Conservation (phyloP, 2,888 invertebrate species). For the Vannuccia rotundouncinata region DNA sequence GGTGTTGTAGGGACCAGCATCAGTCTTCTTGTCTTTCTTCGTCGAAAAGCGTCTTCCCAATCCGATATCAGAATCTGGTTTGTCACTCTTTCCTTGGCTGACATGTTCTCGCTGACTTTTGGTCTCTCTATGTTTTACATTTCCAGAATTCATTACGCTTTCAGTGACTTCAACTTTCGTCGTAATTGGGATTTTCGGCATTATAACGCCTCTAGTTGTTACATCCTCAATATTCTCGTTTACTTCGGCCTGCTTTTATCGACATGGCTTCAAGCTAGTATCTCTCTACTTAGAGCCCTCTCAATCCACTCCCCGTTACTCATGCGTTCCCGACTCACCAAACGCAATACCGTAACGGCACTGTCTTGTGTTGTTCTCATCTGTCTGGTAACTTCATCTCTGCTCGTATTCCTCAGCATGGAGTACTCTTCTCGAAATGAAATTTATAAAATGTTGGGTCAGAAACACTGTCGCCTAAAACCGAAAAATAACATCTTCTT, state of each 20-base stretch:
- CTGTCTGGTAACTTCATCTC: neutral
- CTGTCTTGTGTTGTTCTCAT: neutral
- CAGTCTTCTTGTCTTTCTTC: slow-evolving; percentile 32
- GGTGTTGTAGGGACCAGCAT: slow-evolving; percentile 36
- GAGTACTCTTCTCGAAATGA: neutral
- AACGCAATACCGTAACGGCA: neutral
- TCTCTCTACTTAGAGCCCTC: slow-evolving; percentile 30
- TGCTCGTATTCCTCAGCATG: slow-evolving; percentile 2
- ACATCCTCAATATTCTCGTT: slow-evolving; percentile 34
- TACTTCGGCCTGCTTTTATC: slow-evolving; percentile 37
- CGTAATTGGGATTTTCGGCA: slow-evolving; percentile 18
- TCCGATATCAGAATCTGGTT: slow-evolving; percentile 37
- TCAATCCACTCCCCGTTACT: slow-evolving; percentile 28
- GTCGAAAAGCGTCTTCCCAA: slow-evolving; percentile 32
- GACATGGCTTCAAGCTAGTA: slow-evolving; percentile 38
- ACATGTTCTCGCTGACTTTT: slow-evolving; percentile 35
- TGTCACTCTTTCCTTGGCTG: slow-evolving; percentile 34
- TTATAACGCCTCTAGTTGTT: slow-evolving; percentile 33
- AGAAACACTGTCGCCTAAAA: neutral
- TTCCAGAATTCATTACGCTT: slow-evolving; percentile 31
- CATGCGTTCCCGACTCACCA: slow-evolving; percentile 16
- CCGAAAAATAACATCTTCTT: slow-evolving; percentile 29
- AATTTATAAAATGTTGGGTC: neutral
- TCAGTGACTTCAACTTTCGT: neutral
- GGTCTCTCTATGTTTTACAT: slow-evolving; percentile 37